phyloP scores from a whole-genome alignment of 2,797 vertebrate species.

The Semotilus atromaculatus region DNA sequence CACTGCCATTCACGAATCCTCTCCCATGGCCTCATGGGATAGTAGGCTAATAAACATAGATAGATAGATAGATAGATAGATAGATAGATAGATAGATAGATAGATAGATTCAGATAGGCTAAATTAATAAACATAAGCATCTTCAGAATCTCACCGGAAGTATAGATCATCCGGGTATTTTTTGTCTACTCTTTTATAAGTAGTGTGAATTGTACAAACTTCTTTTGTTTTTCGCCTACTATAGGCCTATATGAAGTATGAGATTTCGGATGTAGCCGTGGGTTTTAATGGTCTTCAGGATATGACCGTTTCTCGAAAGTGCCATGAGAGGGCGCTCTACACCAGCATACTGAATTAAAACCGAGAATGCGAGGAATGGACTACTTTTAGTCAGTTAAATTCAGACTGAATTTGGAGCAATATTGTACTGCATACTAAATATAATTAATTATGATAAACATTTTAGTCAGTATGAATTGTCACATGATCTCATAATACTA shows the following conservation, averaged over 20 bases:
- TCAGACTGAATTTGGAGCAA: background rate
- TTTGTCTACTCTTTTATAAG: too few species aligned
- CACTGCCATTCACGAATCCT: background rate
- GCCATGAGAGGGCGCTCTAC: conserved; percentile 37
- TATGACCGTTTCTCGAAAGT: background rate
- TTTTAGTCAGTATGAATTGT: background rate
- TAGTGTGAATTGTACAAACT: too few species aligned
- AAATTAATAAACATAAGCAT: too few species aligned
- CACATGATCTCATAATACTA: background rate
- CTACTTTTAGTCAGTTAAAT: background rate
- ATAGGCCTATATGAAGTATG: background rate
- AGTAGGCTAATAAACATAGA: too few species aligned
- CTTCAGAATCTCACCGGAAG: too few species aligned
- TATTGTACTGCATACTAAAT: background rate
- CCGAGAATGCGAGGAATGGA: background rate
- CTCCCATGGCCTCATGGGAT: too few species aligned
- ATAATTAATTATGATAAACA: background rate
- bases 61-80: too few species aligned
- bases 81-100: too few species aligned
- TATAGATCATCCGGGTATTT: too few species aligned
- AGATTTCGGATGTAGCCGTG: background rate
- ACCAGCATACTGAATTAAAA: conserved; percentile 4
- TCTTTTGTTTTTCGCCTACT: too few species aligned
- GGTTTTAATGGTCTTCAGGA: background rate
- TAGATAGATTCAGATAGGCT: too few species aligned